A percentile compares a stretch with the other conserved stretches of the same genome.
Evolutionary conservation across 2,113 vertebrate genomes (phyloP).

Genomic region (Chloroceryle aenea): DNA sequence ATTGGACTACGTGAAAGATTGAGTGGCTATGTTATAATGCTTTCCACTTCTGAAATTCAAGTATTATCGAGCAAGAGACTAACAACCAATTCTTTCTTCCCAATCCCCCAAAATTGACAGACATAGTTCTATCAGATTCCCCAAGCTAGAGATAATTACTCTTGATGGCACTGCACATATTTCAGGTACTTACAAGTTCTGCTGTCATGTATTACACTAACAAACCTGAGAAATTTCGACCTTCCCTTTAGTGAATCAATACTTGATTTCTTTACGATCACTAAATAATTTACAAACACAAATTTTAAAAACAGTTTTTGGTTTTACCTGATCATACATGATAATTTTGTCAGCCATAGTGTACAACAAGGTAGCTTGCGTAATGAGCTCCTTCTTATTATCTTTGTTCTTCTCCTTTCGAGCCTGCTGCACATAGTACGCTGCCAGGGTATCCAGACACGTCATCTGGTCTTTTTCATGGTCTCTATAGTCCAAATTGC

Average conservation of each 20-base stretch:
- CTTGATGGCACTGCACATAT: not conserved
- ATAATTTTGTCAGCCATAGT: conserved; percentile 99
- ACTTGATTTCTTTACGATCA: not conserved
- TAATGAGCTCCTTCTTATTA: conserved; percentile 98
- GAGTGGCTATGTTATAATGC: not conserved
- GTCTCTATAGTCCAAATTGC: conserved; percentile 97
- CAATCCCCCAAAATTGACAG: not conserved
- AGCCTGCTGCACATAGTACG: conserved; percentile 98
- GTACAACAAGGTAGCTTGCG: conserved; percentile 95
- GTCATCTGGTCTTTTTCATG: conserved; percentile 99
- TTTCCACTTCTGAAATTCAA: not conserved
- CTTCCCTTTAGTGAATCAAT: not conserved
- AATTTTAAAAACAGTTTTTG: not conserved
- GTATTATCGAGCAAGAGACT: not conserved
- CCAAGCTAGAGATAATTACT: not conserved
- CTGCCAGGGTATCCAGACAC: conserved; percentile 94
- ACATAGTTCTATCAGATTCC: not conserved
- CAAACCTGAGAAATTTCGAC: not conserved
- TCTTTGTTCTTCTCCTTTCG: conserved; percentile 98
- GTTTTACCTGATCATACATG: conserved; percentile 97
- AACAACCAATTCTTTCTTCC: not conserved
- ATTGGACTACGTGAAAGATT: not conserved
- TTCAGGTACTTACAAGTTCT: not conserved
- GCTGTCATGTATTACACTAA: not conserved
- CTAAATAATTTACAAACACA: not conserved